Base-by-base conservation (phyloP, 1,140 invertebrate species). In the Mycetomoellerius zeteki region DNA sequence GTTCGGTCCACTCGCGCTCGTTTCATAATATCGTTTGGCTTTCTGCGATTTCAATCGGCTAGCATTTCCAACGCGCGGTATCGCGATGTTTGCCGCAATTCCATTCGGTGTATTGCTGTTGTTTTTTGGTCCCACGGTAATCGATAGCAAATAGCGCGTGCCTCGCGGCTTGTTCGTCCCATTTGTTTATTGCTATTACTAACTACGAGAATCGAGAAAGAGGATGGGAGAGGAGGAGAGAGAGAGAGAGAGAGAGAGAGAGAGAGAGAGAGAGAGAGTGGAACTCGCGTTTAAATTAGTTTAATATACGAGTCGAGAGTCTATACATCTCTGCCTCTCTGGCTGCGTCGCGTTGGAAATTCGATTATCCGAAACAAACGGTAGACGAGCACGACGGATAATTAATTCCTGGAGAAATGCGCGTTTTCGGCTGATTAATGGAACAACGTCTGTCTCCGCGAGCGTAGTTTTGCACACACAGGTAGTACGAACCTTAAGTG, bases 1-100 rank as follows among this genome's bases (percentile, higher is more conserved):
- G 60, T n/a, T 24, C 30, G 60, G 21, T 72, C 19, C 21, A 14
- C 37, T 37, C 69, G 64, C 47, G 27, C 50, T 86, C 72, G 19
- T 75, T 88, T 88, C 71, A 62, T 71, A 86, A 64, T 78, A 86
- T 78, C 64, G 85, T 88, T 88, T 84, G 80, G 80, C 80, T 84
- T 84, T 84, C 72, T 71, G 69, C 69, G 80, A 84, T 84, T 84
- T 84, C 69, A 75, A 73, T 84, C 69, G 78, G 33, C 75, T 50
- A 43, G 62, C 62, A 67, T 67, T 67, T 80, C 43, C 30, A 80
- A 47, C 33, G 12, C 47, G 30, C 64, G 52, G 69, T 62, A 84
- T 84, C 80, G 37, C 37, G 69, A 73, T 84, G 80, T 60, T 73
- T 71, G 24, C 69, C 80, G 27, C 80, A 84, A 84, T 84, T 84